Conservation (phyloP, 2,113 vertebrate species). For the Eidolon helvum region DNA sequence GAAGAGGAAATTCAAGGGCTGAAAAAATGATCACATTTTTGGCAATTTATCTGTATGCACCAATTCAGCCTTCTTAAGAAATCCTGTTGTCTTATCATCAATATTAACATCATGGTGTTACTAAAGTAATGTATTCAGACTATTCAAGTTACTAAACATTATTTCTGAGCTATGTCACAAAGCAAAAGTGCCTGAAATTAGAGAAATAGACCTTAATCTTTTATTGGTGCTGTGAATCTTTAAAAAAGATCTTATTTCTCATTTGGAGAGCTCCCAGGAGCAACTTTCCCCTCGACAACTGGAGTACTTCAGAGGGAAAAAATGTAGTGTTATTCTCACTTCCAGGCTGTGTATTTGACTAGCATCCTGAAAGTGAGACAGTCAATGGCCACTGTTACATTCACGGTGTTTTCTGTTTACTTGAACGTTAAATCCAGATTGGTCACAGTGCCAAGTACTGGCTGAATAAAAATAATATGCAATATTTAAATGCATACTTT, state of each 20-base stretch:
- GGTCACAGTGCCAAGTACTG: not conserved
- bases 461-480: not conserved
- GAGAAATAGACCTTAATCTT: slow-evolving; percentile 14
- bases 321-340: not conserved
- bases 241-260: slow-evolving; percentile 24
- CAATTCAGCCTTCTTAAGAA: slow-evolving; percentile 33
- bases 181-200: slow-evolving; percentile 20
- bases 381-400: not conserved
- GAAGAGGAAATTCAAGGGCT: slow-evolving; percentile 19
- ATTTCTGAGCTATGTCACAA: slow-evolving; percentile 44
- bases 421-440: not conserved
- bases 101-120: slow-evolving; percentile 31
- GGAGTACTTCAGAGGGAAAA: not conserved
- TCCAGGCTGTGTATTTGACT: not conserved
- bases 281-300: not conserved
- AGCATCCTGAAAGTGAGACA: not conserved
- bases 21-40: not conserved
- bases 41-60: not conserved
- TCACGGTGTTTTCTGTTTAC: not conserved
- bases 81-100: not conserved
- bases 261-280: slow-evolving; percentile 41
- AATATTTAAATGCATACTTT: not conserved
- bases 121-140: slow-evolving; percentile 27
- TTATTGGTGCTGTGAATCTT: slow-evolving; percentile 36
- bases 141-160: not conserved